Evolutionary conservation across 2,888 invertebrate genomes (phyloP).

Genomic region (Deilephila porcellus): DNA sequence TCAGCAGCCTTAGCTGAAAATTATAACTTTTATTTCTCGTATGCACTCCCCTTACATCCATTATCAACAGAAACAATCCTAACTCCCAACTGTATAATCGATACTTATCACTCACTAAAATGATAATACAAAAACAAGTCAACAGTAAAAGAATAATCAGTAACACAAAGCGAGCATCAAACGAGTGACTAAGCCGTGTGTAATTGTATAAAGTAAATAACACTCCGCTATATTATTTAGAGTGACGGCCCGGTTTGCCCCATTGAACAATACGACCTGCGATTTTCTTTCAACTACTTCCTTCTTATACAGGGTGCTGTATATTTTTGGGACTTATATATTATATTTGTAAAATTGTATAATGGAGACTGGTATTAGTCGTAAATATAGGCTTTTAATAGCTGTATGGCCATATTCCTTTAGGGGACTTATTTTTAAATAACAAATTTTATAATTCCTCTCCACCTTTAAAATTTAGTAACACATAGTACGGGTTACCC

Average conservation of each 20-base stretch:
- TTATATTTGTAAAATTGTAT: not conserved
- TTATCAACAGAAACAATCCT: no score
- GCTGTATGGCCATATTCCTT: no score
- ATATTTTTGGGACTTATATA: not conserved
- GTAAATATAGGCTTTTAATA: no score
- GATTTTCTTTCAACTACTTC: slow-evolving; percentile 56
- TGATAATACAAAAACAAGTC: not conserved
- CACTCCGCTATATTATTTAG: slow-evolving; percentile 68
- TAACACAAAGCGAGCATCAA: not conserved
- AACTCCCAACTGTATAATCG: no score
- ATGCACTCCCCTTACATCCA: no score
- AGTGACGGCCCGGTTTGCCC: slow-evolving; percentile 50
- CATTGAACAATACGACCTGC: slow-evolving; percentile 67
- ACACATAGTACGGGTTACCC: no score
- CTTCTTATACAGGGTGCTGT: slow-evolving; percentile 36
- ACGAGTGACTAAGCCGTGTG: slow-evolving; percentile 30
- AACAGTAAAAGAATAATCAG: not conserved
- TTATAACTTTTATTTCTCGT: no score
- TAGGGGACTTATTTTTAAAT: no score
- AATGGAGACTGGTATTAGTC: no score
- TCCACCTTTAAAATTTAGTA: no score
- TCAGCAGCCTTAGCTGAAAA: no score
- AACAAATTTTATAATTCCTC: no score
- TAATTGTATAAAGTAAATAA: slow-evolving; percentile 55
- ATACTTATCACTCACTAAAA: not conserved